Percentiles rank a stretch among this genome's conserved stretches.
Conservation (phyloP, 1,140 invertebrate genomes). For the Tribolium castaneum region DNA sequence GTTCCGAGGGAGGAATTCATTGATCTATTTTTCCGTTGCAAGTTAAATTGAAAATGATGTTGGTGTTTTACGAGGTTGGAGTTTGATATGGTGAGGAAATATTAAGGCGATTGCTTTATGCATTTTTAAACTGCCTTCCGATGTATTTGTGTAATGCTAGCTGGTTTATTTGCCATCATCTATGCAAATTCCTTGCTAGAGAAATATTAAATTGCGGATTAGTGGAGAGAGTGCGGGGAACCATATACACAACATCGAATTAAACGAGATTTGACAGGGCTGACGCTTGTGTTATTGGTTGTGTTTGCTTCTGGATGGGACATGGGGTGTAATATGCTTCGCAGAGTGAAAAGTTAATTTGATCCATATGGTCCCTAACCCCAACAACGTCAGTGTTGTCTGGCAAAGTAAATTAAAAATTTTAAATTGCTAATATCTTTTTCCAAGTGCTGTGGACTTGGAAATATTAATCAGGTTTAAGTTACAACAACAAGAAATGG, state of each 20-base stretch:
- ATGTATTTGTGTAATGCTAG: no score
- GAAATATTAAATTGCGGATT: background rate
- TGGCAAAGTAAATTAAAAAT: no score
- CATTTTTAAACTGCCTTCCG: background rate
- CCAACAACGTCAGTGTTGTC: background rate
- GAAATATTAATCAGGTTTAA: no score
- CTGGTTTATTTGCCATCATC: background rate
- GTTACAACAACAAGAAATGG: no score
- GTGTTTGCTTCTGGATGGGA: background rate
- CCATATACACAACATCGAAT: background rate
- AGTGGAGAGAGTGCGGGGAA: background rate
- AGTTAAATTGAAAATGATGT: background rate
- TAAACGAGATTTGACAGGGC: background rate
- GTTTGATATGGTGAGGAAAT: background rate
- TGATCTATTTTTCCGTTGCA: background rate
- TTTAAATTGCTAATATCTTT: no score
- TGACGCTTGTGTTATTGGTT: background rate
- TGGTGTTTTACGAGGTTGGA: background rate
- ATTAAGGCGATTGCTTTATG: background rate
- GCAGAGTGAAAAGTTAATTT: background rate
- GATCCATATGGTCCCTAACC: background rate
- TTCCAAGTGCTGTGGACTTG: no score
- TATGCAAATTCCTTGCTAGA: background rate
- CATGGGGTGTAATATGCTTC: background rate
- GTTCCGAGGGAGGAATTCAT: background rate